A percentile compares a stretch with the other conserved stretches of the same genome.
Evolutionary conservation across 53 echinoderm and acorn worm species (phyloP).

Genomic region (Patiria pectinifera): DNA sequence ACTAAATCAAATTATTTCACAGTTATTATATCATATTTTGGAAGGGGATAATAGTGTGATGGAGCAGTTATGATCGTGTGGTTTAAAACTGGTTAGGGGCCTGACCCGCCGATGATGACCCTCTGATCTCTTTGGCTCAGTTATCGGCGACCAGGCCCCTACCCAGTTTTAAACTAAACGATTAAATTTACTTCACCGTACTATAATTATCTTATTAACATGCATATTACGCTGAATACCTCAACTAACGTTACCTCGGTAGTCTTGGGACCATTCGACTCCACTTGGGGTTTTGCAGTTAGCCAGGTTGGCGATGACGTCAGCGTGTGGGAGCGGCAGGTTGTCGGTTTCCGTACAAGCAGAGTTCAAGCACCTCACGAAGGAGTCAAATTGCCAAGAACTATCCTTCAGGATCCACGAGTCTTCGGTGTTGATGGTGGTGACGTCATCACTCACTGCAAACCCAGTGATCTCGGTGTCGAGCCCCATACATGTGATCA

Average conservation of each 20-base stretch:
- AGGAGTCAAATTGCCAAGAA: not conserved
- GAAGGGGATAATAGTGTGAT: too few relatives aligned
- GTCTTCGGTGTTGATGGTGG: conserved; percentile 1
- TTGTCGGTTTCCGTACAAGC: not conserved
- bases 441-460: not conserved
- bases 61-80: too few relatives aligned
- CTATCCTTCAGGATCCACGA: conserved; percentile 5
- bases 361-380: not conserved
- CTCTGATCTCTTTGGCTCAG: too few relatives aligned
- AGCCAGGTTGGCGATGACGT: conserved; percentile 21
- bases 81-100: too few relatives aligned
- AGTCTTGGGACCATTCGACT: not conserved
- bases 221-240: too few relatives aligned
- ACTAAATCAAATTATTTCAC: too few relatives aligned
- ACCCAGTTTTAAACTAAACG: too few relatives aligned
- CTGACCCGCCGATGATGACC: too few relatives aligned
- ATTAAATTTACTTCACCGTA: too few relatives aligned
- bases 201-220: too few relatives aligned
- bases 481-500: not conserved
- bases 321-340: not conserved
- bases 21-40: too few relatives aligned
- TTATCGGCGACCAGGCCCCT: too few relatives aligned
- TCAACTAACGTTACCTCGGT: not conserved
- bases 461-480: conserved; percentile 6
- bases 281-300: not conserved